phyloP scores from a whole-genome alignment of 2,888 invertebrate genomes.

The Himalopsyche tibetana region DNA sequence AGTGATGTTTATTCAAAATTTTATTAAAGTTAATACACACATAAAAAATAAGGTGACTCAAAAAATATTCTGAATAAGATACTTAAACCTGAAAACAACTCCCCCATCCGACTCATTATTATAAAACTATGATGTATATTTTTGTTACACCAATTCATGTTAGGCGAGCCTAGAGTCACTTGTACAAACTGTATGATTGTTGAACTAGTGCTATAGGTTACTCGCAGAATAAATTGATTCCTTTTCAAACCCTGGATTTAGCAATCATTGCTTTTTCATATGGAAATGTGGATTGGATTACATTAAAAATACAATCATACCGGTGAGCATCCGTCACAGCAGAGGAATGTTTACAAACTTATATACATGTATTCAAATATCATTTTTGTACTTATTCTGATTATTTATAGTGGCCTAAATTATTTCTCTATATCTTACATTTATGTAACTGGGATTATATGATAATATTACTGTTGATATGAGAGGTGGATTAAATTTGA shows the following conservation, averaged over 20 bases:
- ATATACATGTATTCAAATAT: no score
- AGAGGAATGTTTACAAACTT: no score
- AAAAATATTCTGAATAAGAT: background rate
- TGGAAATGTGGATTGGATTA: constrained; percentile 50
- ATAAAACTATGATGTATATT: no score
- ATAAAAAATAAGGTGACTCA: no score
- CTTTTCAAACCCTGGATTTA: constrained; percentile 57
- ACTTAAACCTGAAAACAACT: background rate
- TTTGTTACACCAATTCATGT: no score
- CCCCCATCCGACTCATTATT: background rate
- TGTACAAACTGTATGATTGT: constrained; percentile 54
- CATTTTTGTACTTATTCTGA: no score
- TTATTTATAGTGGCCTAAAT: no score
- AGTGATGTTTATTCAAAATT: background rate
- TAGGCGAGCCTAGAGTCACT: constrained; percentile 64
- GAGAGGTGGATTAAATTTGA: background rate
- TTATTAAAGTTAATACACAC: no score
- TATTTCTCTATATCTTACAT: background rate
- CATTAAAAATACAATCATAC: background rate
- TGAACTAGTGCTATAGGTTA: constrained; percentile 61
- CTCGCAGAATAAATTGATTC: constrained; percentile 56
- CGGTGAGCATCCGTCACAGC: no score
- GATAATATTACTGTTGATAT: background rate
- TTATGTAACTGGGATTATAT: background rate
- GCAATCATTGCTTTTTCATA: constrained; percentile 39